These are phyloP conservation scores for Xylocopa sonorina DNA, from an alignment of 1,140 invertebrate species.

Conservation along the genomic window DNA sequence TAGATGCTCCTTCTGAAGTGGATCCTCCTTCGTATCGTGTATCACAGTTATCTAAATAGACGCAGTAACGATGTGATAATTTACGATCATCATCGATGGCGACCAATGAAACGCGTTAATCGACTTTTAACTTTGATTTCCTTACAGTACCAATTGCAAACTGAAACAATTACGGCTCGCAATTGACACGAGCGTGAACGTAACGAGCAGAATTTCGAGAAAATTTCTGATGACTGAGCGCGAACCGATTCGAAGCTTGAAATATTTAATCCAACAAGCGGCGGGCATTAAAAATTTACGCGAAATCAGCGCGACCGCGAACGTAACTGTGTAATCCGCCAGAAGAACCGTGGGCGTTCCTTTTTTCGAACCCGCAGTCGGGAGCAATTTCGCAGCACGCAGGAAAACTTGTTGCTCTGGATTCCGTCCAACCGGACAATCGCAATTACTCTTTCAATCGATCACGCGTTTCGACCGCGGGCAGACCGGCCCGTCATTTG, in stretches of 20 bases:
- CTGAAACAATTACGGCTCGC: too few species aligned
- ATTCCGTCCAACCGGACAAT: constrained; percentile 30
- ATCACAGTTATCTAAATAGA: constrained; percentile 31
- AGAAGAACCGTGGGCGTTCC: background rate
- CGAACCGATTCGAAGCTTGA: background rate
- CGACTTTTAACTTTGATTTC: background rate
- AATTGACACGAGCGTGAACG: background rate
- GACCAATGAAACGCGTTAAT: too few species aligned
- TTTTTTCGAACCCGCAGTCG: background rate
- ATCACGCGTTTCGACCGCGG: constrained; percentile 29
- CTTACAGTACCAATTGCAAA: too few species aligned
- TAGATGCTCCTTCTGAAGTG: too few species aligned
- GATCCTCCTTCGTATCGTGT: background rate
- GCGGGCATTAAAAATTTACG: background rate
- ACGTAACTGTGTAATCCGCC: background rate
- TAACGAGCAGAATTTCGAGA: background rate
- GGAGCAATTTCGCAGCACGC: constrained; percentile 2
- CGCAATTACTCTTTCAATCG: constrained; percentile 52
- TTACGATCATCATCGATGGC: background rate
- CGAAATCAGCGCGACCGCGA: background rate
- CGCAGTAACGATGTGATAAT: constrained; percentile 20
- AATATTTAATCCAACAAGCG: background rate
- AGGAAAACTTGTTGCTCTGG: constrained; percentile 57
- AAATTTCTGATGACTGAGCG: too few species aligned
- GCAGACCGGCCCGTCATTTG: background rate